Percentiles rank a stretch among this genome's conserved stretches.
phyloP scores from a whole-genome alignment of 2,888 invertebrate species.

The Ceriagrion tenellum region DNA sequence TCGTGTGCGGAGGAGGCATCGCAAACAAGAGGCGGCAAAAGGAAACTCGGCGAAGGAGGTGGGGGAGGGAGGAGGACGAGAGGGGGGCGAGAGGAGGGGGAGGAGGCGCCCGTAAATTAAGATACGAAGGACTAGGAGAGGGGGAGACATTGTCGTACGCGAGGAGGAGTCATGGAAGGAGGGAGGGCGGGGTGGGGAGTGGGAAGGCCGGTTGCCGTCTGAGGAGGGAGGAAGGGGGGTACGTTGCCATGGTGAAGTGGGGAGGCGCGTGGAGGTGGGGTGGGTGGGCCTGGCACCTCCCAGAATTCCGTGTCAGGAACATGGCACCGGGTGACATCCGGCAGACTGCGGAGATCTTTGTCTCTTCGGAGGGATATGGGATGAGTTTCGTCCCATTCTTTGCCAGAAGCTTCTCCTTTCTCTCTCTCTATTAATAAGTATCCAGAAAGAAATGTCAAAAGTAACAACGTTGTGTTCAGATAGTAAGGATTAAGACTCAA shows the following conservation, averaged over 20 bases:
- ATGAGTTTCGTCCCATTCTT: conserved; percentile 10
- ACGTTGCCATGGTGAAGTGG: background rate
- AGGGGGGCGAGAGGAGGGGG: background rate
- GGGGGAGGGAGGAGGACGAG: background rate
- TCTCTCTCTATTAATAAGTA: background rate
- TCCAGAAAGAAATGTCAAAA: background rate
- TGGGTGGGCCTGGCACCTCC: conserved; percentile 4
- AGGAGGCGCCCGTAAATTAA: conserved; percentile 46
- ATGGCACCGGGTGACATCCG: conserved; percentile 61
- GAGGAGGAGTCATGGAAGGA: conserved; percentile 34
- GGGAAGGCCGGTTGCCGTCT: background rate
- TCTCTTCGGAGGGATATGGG: conserved; percentile 31
- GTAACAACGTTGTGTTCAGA: background rate
- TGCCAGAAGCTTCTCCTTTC: background rate
- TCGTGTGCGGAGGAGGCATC: background rate
- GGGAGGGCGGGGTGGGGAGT: background rate
- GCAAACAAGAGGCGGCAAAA: conserved; percentile 39
- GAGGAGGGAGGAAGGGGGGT: background rate
- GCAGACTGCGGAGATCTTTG: conserved; percentile 64
- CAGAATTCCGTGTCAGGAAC: conserved; percentile 42
- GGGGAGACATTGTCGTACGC: conserved; percentile 34
- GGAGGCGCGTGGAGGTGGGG: background rate
- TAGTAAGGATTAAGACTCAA: background rate
- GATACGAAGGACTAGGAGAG: conserved; percentile 19
- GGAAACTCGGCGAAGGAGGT: conserved; percentile 15